phyloP scores from a whole-genome alignment of 2,888 invertebrate genomes.

The Loripinus fragilis region DNA sequence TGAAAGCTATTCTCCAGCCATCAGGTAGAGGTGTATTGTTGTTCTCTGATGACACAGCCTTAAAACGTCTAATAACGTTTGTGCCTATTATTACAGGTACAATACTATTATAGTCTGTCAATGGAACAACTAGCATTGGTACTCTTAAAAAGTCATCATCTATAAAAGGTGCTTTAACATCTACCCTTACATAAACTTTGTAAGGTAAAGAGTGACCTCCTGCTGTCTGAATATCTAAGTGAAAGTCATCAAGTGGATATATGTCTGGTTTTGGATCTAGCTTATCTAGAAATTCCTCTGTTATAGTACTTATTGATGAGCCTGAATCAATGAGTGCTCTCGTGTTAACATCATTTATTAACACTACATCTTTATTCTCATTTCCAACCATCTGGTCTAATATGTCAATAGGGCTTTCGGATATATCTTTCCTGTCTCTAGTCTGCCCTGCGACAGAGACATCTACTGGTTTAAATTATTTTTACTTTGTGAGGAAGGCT shows the following conservation, averaged over 20 bases:
- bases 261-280: not conserved
- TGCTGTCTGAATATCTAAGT: not conserved
- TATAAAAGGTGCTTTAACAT: not conserved
- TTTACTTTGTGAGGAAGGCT: not conserved
- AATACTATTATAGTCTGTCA: not conserved
- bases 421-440: not conserved
- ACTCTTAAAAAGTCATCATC: not conserved
- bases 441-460: constrained; percentile 6
- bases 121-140: constrained; percentile 7
- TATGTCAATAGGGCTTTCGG: not conserved
- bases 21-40: not conserved
- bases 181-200: not conserved
- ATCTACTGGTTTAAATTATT: not conserved
- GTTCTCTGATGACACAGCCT: not conserved
- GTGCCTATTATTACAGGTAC: constrained; percentile 17
- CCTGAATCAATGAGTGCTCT: constrained; percentile 17
- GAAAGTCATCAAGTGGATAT: constrained; percentile 1
- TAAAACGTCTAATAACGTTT: constrained; percentile 10
- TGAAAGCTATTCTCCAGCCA: constrained; percentile 21
- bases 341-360: constrained; percentile 1
- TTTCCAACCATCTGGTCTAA: not conserved
- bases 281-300: constrained; percentile 4
- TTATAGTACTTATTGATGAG: not conserved
- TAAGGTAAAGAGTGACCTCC: constrained; percentile 9
- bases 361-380: not conserved